Conservation (phyloP, 2,113 vertebrate species). For the Prolemur simus region DNA sequence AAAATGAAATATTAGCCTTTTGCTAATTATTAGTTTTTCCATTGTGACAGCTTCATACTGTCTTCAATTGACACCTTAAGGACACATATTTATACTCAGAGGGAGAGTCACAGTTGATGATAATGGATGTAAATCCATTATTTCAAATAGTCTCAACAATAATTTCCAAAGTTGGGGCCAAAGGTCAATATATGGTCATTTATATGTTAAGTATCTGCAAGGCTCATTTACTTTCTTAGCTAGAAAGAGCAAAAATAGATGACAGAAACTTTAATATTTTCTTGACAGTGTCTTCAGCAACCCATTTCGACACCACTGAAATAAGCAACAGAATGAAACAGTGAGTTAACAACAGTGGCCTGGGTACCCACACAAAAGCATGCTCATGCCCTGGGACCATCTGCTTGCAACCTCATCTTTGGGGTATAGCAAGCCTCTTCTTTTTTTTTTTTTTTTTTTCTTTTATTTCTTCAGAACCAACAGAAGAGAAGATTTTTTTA, state of each 20-base stretch:
- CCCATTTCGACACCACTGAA: background rate
- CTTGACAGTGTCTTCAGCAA: background rate
- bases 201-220: slow-evolving; percentile 20
- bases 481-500: too few relatives aligned
- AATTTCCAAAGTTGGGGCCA: background rate
- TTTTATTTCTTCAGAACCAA: too few relatives aligned
- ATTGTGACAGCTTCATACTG: background rate
- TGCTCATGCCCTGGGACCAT: background rate
- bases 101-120: background rate
- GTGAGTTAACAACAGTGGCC: background rate
- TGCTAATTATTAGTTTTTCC: background rate
- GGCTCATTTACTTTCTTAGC: slow-evolving; percentile 8
- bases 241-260: slow-evolving; percentile 16
- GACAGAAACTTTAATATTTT: background rate
- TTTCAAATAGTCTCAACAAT: slow-evolving; percentile 11
- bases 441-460: too few relatives aligned
- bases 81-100: background rate
- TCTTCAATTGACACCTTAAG: slow-evolving; percentile 9
- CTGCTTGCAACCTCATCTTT: background rate
- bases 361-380: background rate
- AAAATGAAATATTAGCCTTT: background rate
- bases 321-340: background rate
- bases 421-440: background rate
- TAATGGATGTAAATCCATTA: background rate
- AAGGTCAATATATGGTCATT: background rate